These are phyloP conservation scores for Agrochola macilenta DNA, from an alignment of 2,888 invertebrate genomes.

Conservation along the genomic window DNA sequence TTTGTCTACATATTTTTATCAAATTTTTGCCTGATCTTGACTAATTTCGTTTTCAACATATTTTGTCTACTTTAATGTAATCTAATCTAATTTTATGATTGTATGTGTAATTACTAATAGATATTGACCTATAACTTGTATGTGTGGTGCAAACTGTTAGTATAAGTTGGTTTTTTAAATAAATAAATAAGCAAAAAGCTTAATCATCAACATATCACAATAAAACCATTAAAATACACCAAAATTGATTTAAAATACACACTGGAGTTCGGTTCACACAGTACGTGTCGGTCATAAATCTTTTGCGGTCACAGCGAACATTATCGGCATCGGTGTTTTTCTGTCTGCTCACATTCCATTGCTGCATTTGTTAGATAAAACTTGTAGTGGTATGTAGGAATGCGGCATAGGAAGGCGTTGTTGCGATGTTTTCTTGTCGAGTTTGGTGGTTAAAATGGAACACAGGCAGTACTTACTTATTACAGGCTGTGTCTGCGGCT, in stretches of 20 bases:
- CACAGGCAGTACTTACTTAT: not conserved
- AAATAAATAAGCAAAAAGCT: too few species aligned
- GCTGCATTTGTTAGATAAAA: slow-evolving; percentile 27
- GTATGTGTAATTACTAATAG: too few species aligned
- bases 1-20: too few species aligned
- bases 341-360: slow-evolving; percentile 24
- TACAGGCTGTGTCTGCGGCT: not conserved
- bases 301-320: slow-evolving; percentile 12
- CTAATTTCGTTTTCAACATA: too few species aligned
- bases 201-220: too few species aligned
- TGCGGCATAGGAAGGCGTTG: not conserved
- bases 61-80: too few species aligned
- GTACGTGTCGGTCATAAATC: slow-evolving; percentile 43
- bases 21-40: too few species aligned
- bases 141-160: too few species aligned
- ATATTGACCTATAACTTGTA: too few species aligned
- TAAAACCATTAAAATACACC: slow-evolving; percentile 12
- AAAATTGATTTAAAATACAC: slow-evolving; percentile 37
- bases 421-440: not conserved
- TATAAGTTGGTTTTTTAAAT: too few species aligned
- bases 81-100: too few species aligned
- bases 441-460: slow-evolving; percentile 20
- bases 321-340: slow-evolving; percentile 29
- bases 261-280: slow-evolving; percentile 13
- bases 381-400: not conserved